These are phyloP conservation scores for Lampris megalopsis DNA, from an alignment of 2,113 vertebrate genomes.

Conservation along the genomic window DNA sequence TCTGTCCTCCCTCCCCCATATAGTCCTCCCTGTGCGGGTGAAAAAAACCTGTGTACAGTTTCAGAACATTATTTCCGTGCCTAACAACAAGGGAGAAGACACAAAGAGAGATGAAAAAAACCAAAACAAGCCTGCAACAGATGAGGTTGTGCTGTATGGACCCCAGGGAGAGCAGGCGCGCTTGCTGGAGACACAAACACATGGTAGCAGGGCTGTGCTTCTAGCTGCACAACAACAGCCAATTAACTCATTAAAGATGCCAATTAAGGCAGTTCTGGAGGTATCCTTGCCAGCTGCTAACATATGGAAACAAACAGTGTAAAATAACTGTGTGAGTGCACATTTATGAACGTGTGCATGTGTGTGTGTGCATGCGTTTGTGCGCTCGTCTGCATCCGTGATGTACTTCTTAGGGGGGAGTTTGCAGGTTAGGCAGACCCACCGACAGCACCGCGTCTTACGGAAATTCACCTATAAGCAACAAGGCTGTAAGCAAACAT, in stretches of 20 bases:
- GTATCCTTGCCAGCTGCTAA: constrained; percentile 11
- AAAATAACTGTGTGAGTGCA: not conserved
- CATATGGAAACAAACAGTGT: constrained; percentile 5
- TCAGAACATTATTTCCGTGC: constrained; percentile 15
- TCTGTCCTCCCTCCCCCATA: too few species aligned
- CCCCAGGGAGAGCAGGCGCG: constrained; percentile 24
- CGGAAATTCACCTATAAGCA: not conserved
- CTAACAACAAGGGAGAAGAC: constrained; percentile 37
- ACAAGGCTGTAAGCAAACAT: not conserved
- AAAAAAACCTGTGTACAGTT: constrained; percentile 36
- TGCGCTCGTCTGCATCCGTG: not conserved
- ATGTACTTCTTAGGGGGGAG: not conserved
- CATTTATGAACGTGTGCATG: constrained; percentile 6
- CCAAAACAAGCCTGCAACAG: constrained; percentile 45
- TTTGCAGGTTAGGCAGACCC: not conserved
- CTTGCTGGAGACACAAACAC: constrained; percentile 31
- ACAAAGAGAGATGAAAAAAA: constrained; percentile 52
- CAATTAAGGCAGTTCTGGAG: constrained; percentile 28
- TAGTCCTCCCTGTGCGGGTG: constrained; percentile 1
- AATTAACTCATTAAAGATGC: constrained; percentile 44
- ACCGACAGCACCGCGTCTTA: not conserved
- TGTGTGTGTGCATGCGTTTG: not conserved
- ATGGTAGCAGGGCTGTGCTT: constrained; percentile 28
- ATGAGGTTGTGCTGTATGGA: constrained; percentile 37
- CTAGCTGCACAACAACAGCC: constrained; percentile 23